Percentiles rank a stretch among this genome's conserved stretches.
These are phyloP conservation scores for Sebastes variabilis DNA, from an alignment of 2,797 vertebrate species.

Conservation along the genomic window DNA sequence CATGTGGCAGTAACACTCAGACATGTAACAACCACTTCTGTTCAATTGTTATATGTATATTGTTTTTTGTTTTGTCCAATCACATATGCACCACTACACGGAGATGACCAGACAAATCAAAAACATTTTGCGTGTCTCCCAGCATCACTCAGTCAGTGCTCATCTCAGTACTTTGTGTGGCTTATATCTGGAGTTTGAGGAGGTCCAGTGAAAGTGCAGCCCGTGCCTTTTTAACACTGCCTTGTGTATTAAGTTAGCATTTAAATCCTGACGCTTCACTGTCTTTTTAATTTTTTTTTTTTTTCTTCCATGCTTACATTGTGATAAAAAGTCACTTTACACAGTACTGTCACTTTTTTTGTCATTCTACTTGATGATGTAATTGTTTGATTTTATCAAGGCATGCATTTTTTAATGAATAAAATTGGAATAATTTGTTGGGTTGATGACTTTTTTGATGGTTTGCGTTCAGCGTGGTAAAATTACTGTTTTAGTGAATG, in stretches of 20 bases:
- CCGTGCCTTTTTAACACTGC: conserved; percentile 79
- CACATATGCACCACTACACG: conserved; percentile 44
- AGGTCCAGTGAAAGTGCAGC: conserved; percentile 14
- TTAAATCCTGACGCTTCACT: conserved; percentile 18
- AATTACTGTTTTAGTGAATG: no score
- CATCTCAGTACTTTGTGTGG: background rate
- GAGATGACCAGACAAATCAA: conserved; percentile 3
- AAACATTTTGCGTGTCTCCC: background rate
- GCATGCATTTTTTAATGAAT: conserved; percentile 78
- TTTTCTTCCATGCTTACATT: conserved; percentile 19
- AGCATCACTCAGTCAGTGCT: background rate
- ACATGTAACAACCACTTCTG: background rate
- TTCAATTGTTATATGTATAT: conserved; percentile 3
- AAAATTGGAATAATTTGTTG: conserved; percentile 64
- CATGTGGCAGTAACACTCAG: background rate
- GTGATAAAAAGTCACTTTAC: conserved; percentile 50
- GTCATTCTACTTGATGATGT: conserved; percentile 64
- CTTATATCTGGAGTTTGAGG: background rate
- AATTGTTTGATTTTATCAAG: conserved; percentile 62
- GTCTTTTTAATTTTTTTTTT: conserved; percentile 5
- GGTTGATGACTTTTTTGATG: background rate
- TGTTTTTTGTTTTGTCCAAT: conserved; percentile 9
- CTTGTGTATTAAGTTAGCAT: conserved; percentile 52
- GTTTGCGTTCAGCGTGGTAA: no score
- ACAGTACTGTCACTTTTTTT: conserved; percentile 48